Percentiles rank a stretch among this genome's conserved stretches.
Conservation (phyloP, 2,797 vertebrate genomes). For the Propithecus perrieri region DNA sequence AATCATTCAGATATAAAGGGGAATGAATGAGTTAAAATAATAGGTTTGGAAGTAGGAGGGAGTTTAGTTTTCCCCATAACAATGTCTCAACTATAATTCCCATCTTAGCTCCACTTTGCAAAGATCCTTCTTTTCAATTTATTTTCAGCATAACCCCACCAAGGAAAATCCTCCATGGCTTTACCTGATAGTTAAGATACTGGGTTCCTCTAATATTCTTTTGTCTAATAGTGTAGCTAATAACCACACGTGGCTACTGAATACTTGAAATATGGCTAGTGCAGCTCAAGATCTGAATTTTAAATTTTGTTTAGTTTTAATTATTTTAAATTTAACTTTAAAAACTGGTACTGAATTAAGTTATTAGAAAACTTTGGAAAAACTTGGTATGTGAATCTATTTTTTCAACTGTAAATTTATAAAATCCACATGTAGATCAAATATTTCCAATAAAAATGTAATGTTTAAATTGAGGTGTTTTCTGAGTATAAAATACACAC, state of each 20-base stretch:
- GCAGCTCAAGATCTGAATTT: not conserved
- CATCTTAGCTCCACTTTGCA: not conserved
- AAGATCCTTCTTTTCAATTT: not conserved
- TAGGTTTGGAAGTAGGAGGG: not conserved
- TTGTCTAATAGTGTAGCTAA: not conserved
- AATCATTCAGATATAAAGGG: not conserved
- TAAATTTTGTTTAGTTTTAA: not conserved
- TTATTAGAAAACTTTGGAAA: not conserved
- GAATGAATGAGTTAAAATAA: not conserved
- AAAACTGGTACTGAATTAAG: not conserved
- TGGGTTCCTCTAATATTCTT: not conserved
- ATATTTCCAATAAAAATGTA: not conserved
- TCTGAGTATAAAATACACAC: not conserved
- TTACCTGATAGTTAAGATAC: not conserved
- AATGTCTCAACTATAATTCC: not conserved
- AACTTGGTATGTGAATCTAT: not conserved
- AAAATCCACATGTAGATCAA: not conserved
- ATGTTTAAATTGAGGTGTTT: not conserved
- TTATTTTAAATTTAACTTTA: not conserved
- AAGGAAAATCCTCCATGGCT: not conserved
- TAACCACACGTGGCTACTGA: not conserved
- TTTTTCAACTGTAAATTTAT: not conserved
- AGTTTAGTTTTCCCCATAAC: not conserved
- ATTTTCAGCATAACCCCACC: not conserved
- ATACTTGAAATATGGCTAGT: not conserved